Evolutionary conservation across 1,140 invertebrate genomes (phyloP), one percentile per base, ranked within the genome.

Genomic region (Latrodectus geometricus): DNA sequence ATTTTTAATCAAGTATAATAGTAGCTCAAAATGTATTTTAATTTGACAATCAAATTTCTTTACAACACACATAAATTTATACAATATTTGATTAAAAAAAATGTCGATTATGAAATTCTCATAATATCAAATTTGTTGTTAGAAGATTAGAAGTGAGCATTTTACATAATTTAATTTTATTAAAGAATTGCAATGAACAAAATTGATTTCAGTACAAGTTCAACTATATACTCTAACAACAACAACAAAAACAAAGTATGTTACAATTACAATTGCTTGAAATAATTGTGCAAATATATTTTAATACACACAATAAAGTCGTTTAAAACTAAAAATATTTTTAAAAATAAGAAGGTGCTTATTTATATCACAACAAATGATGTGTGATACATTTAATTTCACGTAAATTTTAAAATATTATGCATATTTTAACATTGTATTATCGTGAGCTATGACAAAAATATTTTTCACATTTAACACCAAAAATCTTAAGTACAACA

Each of bases 141-240:
- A 14, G 54, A 11, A 61, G 54, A 61, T 61, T 14, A 14, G 54
- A 61, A 61, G 54, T 61, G 8, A 17, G 54, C 54, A 61, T 61
- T 61, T 49, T 14, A 61, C 54, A 61, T 8, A 61, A 11, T 17
- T 61, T 17, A 61, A 14, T 8, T 54, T 75, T 21, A 52, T 75
- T 11, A 52, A 75, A 56, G 50, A 21, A 50, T 69, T 69, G 21
- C 11, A 69, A 69, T 35, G 54, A 61, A 61, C 54, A 61, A 61
- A 61, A 61, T 61, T 61, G 54, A 61, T 61, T 61, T 61, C 65
- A 49, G 20, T 52, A 84, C 49, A 84, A 76, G 68, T 76, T 68
- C 20, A 75, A 69, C 74, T 84, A 86, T 86, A 86, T 86, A 84
- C 83, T 86, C 83, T 86, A 86, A 86, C 83, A 86, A 86, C 75